A percentile compares a stretch with the other conserved stretches of the same genome.
These are phyloP conservation scores for Probaryconus sp. DNA, from an alignment of 1,140 invertebrate genomes.

Conservation along the genomic window DNA sequence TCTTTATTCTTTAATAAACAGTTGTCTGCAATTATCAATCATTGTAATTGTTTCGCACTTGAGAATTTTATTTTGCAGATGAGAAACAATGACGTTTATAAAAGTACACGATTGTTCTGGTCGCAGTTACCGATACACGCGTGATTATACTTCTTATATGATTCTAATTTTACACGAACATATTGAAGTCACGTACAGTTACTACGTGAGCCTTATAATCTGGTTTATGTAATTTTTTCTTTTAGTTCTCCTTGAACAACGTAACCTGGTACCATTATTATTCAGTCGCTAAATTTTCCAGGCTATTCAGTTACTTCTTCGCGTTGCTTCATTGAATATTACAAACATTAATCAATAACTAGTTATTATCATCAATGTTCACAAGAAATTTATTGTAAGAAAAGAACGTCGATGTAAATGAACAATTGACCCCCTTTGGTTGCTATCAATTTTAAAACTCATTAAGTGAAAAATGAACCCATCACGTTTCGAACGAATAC, in stretches of 20 bases:
- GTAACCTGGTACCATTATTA: slow-evolving; percentile 50
- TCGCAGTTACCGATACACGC: too few relatives aligned
- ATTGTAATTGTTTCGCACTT: slow-evolving; percentile 34
- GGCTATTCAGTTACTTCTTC: slow-evolving; percentile 11
- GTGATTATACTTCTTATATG: too few relatives aligned
- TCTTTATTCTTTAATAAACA: background rate
- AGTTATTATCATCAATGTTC: too few relatives aligned
- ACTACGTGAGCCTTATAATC: slow-evolving; percentile 37
- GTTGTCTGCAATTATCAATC: slow-evolving; percentile 10
- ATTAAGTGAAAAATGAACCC: too few relatives aligned
- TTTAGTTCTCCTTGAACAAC: slow-evolving; percentile 67
- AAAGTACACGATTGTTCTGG: slow-evolving; percentile 20
- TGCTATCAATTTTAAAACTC: too few relatives aligned
- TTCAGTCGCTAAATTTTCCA: slow-evolving; percentile 29
- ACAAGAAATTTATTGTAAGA: too few relatives aligned
- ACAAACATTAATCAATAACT: slow-evolving; percentile 17
- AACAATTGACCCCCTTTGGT: too few relatives aligned
- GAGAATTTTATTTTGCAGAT: background rate
- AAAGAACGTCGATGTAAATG: too few relatives aligned
- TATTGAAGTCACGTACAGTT: background rate
- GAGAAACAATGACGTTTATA: slow-evolving; percentile 27
- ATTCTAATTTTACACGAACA: slow-evolving; percentile 20
- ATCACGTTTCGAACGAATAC: too few relatives aligned
- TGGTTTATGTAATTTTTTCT: slow-evolving; percentile 64
- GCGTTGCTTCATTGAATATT: slow-evolving; percentile 7